Evolutionary conservation across 2,797 vertebrate genomes (phyloP).

Genomic region (Anguilla obscura): DNA sequence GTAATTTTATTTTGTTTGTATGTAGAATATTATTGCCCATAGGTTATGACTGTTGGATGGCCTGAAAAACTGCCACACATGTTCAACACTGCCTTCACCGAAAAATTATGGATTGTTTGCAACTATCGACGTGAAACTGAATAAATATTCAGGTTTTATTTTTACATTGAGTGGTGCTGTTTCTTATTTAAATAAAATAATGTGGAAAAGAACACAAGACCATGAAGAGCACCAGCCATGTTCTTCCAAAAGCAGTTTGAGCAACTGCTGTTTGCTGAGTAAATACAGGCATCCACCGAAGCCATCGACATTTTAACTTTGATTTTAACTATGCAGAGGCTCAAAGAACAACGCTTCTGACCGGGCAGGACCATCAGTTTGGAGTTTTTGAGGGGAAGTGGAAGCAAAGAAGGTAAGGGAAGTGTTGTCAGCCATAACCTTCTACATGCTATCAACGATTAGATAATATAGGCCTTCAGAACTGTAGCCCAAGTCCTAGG

Average conservation of each 20-base stretch:
- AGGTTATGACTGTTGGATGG: slow-evolving; percentile 52
- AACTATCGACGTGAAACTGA: slow-evolving; percentile 73
- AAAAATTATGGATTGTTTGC: slow-evolving; percentile 56
- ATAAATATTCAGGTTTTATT: slow-evolving; percentile 77
- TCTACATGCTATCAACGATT: neutral
- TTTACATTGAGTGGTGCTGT: slow-evolving; percentile 63
- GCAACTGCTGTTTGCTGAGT: slow-evolving; percentile 40
- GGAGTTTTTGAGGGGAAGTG: slow-evolving; percentile 5
- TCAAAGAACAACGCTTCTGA: neutral
- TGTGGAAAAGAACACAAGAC: slow-evolving; percentile 7
- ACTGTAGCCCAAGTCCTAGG: neutral
- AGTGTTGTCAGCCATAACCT: neutral
- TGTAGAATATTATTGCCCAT: slow-evolving; percentile 52
- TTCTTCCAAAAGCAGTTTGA: slow-evolving; percentile 32
- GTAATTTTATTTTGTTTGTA: slow-evolving; percentile 55
- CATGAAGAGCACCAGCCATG: slow-evolving; percentile 19
- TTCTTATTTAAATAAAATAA: slow-evolving; percentile 37
- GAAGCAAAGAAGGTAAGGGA: neutral
- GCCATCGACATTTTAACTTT: slow-evolving; percentile 34
- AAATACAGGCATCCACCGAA: slow-evolving; percentile 38
- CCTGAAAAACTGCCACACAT: slow-evolving; percentile 66
- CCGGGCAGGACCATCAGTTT: neutral
- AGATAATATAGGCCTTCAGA: neutral
- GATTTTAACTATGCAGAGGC: neutral
- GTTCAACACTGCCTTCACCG: slow-evolving; percentile 65